Percentiles rank a stretch among this genome's conserved stretches.
phyloP scores from a whole-genome alignment of 2,888 invertebrate genomes.

The Brachyptera risi region DNA sequence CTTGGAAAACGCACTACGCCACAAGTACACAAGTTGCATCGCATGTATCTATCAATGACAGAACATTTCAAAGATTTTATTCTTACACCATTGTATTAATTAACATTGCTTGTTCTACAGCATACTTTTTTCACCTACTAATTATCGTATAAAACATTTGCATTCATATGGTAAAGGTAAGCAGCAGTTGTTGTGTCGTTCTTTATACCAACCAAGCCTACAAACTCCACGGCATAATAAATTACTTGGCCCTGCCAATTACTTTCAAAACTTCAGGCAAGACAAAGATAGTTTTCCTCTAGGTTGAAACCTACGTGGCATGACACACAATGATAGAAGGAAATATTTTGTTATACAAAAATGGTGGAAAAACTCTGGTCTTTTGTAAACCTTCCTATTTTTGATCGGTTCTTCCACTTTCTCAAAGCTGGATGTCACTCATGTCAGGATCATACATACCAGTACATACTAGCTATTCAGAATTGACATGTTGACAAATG shows the following conservation, averaged over 20 bases:
- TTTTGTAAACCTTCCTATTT: conserved; percentile 25
- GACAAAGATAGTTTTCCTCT: neutral
- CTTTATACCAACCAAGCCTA: neutral
- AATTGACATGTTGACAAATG: neutral
- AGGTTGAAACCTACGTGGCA: neutral
- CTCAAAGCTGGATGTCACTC: neutral
- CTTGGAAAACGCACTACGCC: no score
- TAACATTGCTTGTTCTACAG: no score
- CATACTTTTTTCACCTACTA: no score
- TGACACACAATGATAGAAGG: neutral
- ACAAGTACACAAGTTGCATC: no score
- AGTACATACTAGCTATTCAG: neutral
- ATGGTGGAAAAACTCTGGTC: conserved; percentile 34
- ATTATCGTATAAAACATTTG: neutral
- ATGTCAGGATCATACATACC: neutral
- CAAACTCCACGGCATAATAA: neutral
- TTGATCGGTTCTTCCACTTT: conserved; percentile 28
- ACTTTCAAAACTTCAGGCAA: neutral
- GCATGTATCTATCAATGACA: no score
- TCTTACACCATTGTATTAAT: no score
- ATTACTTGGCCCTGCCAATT: neutral
- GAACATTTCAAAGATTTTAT: no score
- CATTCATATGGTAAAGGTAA: conserved; percentile 3
- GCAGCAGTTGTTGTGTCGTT: conserved; percentile 8
- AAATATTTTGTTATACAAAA: neutral